A percentile compares a stretch with the other conserved stretches of the same genome.
phyloP scores from a whole-genome alignment of 1,140 invertebrate species.

The Chlorops oryzae region DNA sequence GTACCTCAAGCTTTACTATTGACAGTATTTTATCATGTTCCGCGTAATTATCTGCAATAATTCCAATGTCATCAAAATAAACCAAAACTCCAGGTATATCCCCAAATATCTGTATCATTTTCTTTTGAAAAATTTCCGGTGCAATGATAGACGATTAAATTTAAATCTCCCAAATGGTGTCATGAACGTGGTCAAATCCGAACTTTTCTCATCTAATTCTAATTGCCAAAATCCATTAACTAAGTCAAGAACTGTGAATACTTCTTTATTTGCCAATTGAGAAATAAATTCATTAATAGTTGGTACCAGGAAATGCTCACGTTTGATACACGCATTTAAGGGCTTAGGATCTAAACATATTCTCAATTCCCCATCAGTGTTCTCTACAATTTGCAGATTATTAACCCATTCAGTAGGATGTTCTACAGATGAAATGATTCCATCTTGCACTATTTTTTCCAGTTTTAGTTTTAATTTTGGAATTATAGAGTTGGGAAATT shows the following conservation, averaged over 20 bases:
- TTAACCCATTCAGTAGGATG: slow-evolving; percentile 8
- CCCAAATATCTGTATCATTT: slow-evolving; percentile 34
- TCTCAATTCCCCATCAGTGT: slow-evolving; percentile 16
- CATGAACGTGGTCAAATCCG: slow-evolving; percentile 19
- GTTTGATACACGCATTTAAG: slow-evolving; percentile 14
- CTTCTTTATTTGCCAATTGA: slow-evolving; percentile 5
- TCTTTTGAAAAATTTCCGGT: slow-evolving; percentile 45
- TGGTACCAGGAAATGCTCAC: slow-evolving; percentile 21
- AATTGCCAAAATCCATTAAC: slow-evolving; percentile 15
- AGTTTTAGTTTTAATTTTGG: slow-evolving; percentile 1
- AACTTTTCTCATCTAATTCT: slow-evolving; percentile 14
- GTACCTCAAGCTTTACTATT: slow-evolving; percentile 33
- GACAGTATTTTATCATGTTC: slow-evolving; percentile 1
- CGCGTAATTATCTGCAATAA: slow-evolving; percentile 18
- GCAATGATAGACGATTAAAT: slow-evolving; percentile 31
- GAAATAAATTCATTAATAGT: slow-evolving; percentile 20
- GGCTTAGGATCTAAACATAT: slow-evolving; percentile 18
- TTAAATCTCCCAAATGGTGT: slow-evolving; percentile 21
- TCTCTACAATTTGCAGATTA: slow-evolving; percentile 16
- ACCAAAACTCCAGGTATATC: slow-evolving; percentile 36
- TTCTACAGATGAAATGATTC: slow-evolving; percentile 9
- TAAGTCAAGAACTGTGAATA: slow-evolving; percentile 17
- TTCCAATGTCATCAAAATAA: slow-evolving; percentile 44
- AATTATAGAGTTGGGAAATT: neutral
- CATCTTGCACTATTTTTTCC: neutral